A percentile compares a stretch with the other conserved stretches of the same genome.
phyloP scores from a whole-genome alignment of 1,140 invertebrate genomes.

The Ganaspis sp. region DNA sequence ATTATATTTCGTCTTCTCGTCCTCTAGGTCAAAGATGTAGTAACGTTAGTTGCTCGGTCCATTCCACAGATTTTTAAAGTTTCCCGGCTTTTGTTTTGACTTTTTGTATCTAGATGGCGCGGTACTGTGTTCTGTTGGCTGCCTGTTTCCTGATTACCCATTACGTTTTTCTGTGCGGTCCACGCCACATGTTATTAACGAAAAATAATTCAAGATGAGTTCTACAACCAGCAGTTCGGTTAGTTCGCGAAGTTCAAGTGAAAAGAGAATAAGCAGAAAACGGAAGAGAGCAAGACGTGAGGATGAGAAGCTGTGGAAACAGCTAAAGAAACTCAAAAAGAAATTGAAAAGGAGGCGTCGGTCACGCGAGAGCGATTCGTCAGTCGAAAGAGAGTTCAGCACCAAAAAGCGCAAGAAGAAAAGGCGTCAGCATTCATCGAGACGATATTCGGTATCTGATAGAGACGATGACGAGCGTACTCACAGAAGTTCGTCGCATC shows the following conservation, averaged over 20 bases:
- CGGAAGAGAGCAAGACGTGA: background rate
- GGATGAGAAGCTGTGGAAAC: background rate
- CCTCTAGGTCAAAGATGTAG: slow-evolving; percentile 4
- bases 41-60: slow-evolving; percentile 3
- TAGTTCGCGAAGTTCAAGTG: background rate
- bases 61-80: slow-evolving; percentile 3
- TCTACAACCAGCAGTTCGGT: background rate
- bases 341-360: slow-evolving; percentile 1
- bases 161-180: slow-evolving; percentile 1
- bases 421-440: background rate
- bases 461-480: background rate
- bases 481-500: no score
- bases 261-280: background rate
- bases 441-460: background rate
- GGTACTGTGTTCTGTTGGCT: background rate
- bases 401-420: background rate
- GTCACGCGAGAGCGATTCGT: background rate
- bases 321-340: background rate
- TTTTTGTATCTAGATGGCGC: background rate
- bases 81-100: background rate
- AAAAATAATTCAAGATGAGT: background rate
- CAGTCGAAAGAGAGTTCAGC: no score
- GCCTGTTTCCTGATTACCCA: background rate
- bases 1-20: slow-evolving; percentile 1
- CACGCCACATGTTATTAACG: background rate